Base-by-base conservation (phyloP, 2,113 vertebrate species). In the Lophura nycthemera region DNA sequence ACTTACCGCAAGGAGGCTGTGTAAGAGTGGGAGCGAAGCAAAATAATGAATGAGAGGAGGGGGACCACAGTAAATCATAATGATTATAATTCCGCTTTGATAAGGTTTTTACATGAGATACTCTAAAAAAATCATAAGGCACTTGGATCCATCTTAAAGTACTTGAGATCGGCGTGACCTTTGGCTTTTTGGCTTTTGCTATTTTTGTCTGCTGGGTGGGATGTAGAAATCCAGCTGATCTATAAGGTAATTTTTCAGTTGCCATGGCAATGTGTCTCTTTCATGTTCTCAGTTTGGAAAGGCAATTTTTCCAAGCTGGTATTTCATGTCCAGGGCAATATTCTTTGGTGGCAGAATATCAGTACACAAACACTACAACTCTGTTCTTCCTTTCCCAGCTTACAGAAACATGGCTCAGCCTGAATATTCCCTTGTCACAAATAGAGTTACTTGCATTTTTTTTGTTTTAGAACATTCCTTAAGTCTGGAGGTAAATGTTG, bases 401-500 rank as follows among this genome's bases (percentile, higher is more conserved):
- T 94, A 71, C 7, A 40, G 92, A 91, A 84, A 81, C 67, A 54
- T 67, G 92, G 89, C 89, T 97, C 86, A 95, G 88, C 73, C 80
- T 86, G 82, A 76, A 90, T 54, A 50, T 96, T 96, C 88, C 30
- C 47, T 66, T 92, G 83, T 42, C n/a, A 75, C 94, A 96, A 88
- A 83, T 30, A 90, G 38, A 75, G 61, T 79, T 88, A 74, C 93
- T 95, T 90, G 50, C 86, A 64, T 89, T 92, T 96, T 81, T 81
- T 91, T 59, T 40, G 92, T 83, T 93, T 59, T 83, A 89, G 86
- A 92, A 88, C 90, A 96, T 96, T 95, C 92, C 73, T 94, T 92
- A 78, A 78, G 82, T 95, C 93, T 93, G 81, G 97, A 96, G 95
- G 97, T 97, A 97, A 91, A 64, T 59, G 89, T 90, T 95, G 95